These are phyloP conservation scores for Heliconius eleuchia DNA, from an alignment of 1,140 invertebrate species.

Conservation along the genomic window DNA sequence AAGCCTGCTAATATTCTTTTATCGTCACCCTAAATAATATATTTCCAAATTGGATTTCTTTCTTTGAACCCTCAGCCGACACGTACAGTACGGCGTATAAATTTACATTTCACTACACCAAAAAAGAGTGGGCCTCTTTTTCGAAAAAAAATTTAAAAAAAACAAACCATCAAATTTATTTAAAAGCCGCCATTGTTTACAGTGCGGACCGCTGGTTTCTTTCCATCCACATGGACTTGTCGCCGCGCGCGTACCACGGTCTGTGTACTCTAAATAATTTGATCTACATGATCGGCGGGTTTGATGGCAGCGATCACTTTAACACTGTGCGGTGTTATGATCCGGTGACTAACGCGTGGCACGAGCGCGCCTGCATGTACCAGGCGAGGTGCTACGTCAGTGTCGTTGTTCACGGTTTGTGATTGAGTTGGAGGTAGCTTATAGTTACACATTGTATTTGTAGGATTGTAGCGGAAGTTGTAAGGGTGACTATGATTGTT, in stretches of 20 bases:
- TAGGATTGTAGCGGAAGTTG: neutral
- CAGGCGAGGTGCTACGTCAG: slow-evolving; percentile 89
- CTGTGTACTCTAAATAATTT: slow-evolving; percentile 85
- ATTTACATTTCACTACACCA: neutral
- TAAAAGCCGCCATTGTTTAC: slow-evolving; percentile 26
- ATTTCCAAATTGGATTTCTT: no score
- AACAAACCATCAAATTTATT: slow-evolving; percentile 2
- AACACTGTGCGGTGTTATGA: slow-evolving; percentile 87
- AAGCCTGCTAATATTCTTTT: no score
- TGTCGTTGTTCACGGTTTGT: slow-evolving; percentile 84
- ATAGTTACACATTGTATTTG: neutral
- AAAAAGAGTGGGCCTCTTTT: neutral
- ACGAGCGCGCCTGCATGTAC: slow-evolving; percentile 88
- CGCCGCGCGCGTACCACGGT: slow-evolving; percentile 88
- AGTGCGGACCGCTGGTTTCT: slow-evolving; percentile 86
- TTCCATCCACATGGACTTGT: slow-evolving; percentile 83
- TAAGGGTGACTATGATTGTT: neutral
- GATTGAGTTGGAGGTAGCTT: neutral
- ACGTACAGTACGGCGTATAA: no score
- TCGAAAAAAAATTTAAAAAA: neutral
- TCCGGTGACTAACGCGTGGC: slow-evolving; percentile 84
- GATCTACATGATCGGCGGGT: slow-evolving; percentile 90
- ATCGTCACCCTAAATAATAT: no score
- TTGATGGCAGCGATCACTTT: slow-evolving; percentile 87
- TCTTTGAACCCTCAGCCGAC: no score